These are phyloP conservation scores for Neoscelio sp. DNA, from an alignment of 2,888 invertebrate genomes.

Conservation along the genomic window DNA sequence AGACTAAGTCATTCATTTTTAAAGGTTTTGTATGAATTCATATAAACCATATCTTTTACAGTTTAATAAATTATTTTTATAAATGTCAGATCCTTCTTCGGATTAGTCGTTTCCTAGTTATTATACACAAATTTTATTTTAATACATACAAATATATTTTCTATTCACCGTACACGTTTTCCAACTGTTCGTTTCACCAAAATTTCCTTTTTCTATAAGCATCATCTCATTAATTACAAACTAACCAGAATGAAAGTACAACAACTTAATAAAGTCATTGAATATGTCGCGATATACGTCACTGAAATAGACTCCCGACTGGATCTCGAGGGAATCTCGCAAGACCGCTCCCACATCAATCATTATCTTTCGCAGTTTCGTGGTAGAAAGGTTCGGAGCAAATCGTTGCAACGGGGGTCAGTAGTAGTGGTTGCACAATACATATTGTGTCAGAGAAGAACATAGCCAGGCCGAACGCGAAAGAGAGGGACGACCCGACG, in stretches of 20 bases:
- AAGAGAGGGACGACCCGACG: slow-evolving; percentile 55
- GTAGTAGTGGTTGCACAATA: slow-evolving; percentile 75
- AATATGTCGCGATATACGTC: slow-evolving; percentile 48
- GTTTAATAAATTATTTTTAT: too few species aligned
- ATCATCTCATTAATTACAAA: slow-evolving; percentile 25
- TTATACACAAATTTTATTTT: too few species aligned
- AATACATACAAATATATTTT: too few species aligned
- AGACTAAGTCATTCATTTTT: too few species aligned
- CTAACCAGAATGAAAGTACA: slow-evolving; percentile 18
- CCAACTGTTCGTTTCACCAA: too few species aligned
- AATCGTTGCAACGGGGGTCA: slow-evolving; percentile 79
- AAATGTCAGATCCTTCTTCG: too few species aligned
- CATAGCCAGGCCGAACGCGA: slow-evolving; percentile 38
- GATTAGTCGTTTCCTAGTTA: too few species aligned
- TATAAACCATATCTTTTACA: too few species aligned
- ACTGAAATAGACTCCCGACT: slow-evolving; percentile 26
- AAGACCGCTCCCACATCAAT: slow-evolving; percentile 82
- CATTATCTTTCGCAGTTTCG: slow-evolving; percentile 81
- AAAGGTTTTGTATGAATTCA: too few species aligned
- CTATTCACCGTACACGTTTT: too few species aligned
- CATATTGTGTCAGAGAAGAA: slow-evolving; percentile 61
- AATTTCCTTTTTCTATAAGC: too few species aligned
- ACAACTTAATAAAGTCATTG: slow-evolving; percentile 41
- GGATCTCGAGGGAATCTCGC: slow-evolving; percentile 52
- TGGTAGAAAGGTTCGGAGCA: slow-evolving; percentile 80